Evolutionary conservation across 1,140 invertebrate species (phyloP).

Genomic region (Matsumurasca onukii): DNA sequence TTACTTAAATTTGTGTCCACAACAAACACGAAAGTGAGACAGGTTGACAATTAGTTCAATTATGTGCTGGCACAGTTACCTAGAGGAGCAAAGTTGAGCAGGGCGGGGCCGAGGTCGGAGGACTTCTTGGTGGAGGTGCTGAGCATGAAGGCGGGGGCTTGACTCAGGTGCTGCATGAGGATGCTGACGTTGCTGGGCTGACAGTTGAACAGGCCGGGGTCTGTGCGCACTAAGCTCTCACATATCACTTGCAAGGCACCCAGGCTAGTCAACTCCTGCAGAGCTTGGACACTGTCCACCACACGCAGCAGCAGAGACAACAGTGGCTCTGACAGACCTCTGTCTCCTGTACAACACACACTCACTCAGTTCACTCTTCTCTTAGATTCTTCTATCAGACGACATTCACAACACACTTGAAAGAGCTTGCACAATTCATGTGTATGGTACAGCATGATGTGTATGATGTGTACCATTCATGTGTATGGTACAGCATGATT

Average conservation of each 20-base stretch:
- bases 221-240: constrained; percentile 49
- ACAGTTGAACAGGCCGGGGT: constrained; percentile 52
- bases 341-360: constrained; percentile 20
- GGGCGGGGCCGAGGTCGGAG: constrained; percentile 25
- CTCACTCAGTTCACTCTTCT: background rate
- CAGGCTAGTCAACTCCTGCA: constrained; percentile 64
- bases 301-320: constrained; percentile 73
- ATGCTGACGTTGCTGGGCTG: constrained; percentile 54
- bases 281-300: constrained; percentile 64
- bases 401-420: no score
- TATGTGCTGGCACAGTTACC: no score
- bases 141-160: constrained; percentile 41
- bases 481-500: no score
- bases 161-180: constrained; percentile 66
- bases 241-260: constrained; percentile 52
- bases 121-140: background rate
- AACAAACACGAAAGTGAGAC: no score
- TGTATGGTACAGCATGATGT: no score
- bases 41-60: no score
- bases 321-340: constrained; percentile 68
- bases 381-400: background rate
- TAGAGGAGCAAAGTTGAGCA: constrained; percentile 87
- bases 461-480: no score
- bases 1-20: no score
- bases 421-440: no score